These are phyloP conservation scores for Eulemur mongoz DNA, from an alignment of 2,797 vertebrate genomes.

Conservation along the genomic window DNA sequence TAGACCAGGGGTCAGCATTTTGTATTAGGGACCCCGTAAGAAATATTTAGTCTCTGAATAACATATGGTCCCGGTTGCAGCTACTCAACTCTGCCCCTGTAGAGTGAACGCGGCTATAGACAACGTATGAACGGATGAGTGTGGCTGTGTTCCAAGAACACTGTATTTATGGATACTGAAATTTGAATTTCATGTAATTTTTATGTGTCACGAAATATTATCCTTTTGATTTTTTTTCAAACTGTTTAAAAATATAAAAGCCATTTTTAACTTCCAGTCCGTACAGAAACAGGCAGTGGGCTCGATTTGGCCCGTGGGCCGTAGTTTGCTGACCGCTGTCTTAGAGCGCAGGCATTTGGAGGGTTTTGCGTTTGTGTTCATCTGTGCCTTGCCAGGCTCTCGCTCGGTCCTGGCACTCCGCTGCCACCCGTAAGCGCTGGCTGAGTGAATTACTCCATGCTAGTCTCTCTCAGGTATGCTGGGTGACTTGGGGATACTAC, in stretches of 20 bases:
- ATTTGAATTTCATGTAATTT: conserved; percentile 73
- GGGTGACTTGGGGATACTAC: background rate
- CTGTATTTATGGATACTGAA: conserved; percentile 58
- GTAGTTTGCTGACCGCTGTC: background rate
- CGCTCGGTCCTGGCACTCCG: background rate
- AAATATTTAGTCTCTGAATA: background rate
- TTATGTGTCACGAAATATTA: conserved; percentile 67
- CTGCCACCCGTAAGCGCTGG: background rate
- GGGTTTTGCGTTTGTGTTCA: background rate
- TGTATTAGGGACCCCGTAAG: background rate
- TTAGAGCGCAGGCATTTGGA: background rate
- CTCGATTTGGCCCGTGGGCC: background rate
- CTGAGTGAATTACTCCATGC: background rate
- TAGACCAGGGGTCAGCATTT: background rate
- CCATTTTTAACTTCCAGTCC: conserved; percentile 10
- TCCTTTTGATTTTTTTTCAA: conserved; percentile 39
- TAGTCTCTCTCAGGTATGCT: background rate
- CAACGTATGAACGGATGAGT: background rate
- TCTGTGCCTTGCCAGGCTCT: background rate
- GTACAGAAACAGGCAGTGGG: background rate
- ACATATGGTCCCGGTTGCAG: background rate
- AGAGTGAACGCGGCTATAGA: background rate
- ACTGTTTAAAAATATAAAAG: conserved; percentile 58
- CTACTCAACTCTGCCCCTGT: background rate
- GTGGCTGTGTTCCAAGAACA: conserved; percentile 48